A percentile compares a stretch with the other conserved stretches of the same genome.
Conservation (phyloP, 2,797 vertebrate species). For the Neoniphon sammara region DNA sequence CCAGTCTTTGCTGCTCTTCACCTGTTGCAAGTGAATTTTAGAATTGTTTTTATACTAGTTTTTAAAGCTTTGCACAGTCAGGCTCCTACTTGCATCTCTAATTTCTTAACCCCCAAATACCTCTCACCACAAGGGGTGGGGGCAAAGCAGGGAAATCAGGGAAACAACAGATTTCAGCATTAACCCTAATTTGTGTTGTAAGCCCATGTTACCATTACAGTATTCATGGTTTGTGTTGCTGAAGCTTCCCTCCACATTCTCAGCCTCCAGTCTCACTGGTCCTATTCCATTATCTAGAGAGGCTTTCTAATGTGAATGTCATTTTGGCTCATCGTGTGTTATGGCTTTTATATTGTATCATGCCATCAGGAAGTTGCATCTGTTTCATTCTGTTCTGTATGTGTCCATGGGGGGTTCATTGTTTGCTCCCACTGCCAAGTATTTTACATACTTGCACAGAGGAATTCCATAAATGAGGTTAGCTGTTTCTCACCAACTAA, state of each 20-base stretch:
- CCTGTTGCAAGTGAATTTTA: too few species aligned
- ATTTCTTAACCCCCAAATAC: too few species aligned
- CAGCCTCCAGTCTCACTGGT: too few species aligned
- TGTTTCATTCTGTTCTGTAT: slow-evolving; percentile 24
- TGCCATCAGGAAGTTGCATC: slow-evolving; percentile 23
- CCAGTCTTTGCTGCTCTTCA: too few species aligned
- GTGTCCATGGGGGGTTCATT: slow-evolving; percentile 9
- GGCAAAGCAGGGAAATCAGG: too few species aligned
- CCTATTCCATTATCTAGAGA: slow-evolving; percentile 17
- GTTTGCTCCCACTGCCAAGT: neutral
- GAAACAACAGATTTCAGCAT: too few species aligned
- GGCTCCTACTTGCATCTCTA: too few species aligned
- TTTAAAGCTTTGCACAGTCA: too few species aligned
- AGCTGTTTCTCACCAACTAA: slow-evolving; percentile 18
- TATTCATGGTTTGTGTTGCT: neutral
- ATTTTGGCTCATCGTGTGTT: slow-evolving; percentile 32
- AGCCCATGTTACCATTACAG: neutral
- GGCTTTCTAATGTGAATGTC: slow-evolving; percentile 19
- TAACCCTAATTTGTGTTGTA: neutral
- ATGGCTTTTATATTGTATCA: slow-evolving; percentile 33
- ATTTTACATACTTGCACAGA: slow-evolving; percentile 12
- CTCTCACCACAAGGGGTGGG: too few species aligned
- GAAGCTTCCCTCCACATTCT: too few species aligned
- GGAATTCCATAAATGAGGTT: slow-evolving; percentile 17
- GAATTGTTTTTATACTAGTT: too few species aligned